Base-by-base conservation (phyloP, 2,113 vertebrate genomes). In the Entelurus aequoreus region DNA sequence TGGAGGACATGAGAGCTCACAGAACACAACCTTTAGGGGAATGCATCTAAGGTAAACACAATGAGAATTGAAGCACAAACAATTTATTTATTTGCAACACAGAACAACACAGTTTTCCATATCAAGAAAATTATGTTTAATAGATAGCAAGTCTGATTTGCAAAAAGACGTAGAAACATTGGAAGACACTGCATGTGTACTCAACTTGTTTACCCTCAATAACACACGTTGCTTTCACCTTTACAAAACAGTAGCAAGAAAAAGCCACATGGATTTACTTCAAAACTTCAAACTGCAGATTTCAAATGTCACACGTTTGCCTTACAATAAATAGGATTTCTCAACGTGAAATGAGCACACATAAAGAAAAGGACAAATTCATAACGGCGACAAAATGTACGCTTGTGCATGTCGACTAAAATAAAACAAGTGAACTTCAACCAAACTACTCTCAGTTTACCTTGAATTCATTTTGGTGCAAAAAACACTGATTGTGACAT, bases 241-340 rank as follows among this genome's bases (percentile, higher is more conserved):
- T 35, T 53, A 68, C 65, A 74, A 79, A 83, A 73, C 77, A 46
- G 82, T 54, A 75, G 75, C 62, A 57, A 76, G 68, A 55, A 67
- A 79, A 66, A 72, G 72, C 44, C 69, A 67, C 66, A 55, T 75
- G 77, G 78, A 69, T 68, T 81, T 56, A 69, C 58, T 66, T 85
- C 72, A 66, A 63, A 83, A 82, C 74, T 82, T 83, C 74, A 84
- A 82, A 79, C 65, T 71, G 72, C 66, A 69, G 49, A 72, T 79
- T 76, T 87, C 83, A 84, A 90, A 88, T 88, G 85, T 85, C 65
- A 85, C 72, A 80, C 71, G 69, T 85, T 76, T 77, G 78, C 58
- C 42, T 83, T 75, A 88, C 84, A 91, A 91, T 90, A 91, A 90
- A 91, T 90, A 91, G 54, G 57, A 88, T 77, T 82, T 62, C 76